Evolutionary conservation across 1,140 invertebrate genomes (phyloP), one percentile per base, ranked within the genome.

Genomic region (Habropoda laboriosa): DNA sequence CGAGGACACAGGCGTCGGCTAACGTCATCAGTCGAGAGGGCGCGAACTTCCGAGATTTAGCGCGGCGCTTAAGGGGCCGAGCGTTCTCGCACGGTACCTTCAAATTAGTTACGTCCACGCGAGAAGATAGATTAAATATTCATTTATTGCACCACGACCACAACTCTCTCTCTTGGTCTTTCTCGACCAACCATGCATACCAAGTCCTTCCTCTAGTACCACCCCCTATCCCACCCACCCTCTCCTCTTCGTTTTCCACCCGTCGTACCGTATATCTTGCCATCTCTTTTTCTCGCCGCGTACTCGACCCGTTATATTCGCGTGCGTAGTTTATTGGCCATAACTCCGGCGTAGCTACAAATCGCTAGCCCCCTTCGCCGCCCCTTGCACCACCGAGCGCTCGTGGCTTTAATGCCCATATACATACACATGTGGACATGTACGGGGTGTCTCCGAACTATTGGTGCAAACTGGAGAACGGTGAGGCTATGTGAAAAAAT

Each of bases 41-140:
- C 42, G 79, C 66, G 38, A 76, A 71, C 47, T 80, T 71, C 40
- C 64, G 58, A 76, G 83, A 85, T 85, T 85, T 85, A 85, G 55
- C 61, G 18, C 53, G 67, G 21, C 61, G 45, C 42, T 86, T 79
- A 75, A 77, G 83, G 47, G 68, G 51, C 53, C 58, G 71, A 57
- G 42, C 78, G 68, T 35, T 61, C 40, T 51, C 64, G 45, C 78
- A 82, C 83, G 83, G 86, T 86, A 86, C 87, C 83, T 86, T 63
- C 79, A 86, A 91, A 92, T 92, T 92, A 90, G 88, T 87, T 88
- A 88, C 85, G 89, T 87, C 88, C 90, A 89, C 90, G 89, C 88
- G 89, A 90, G 90, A 91, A 90, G 90, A 92, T 91, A 88, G 90
- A 92, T 92, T 91, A 92, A 92, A 92, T 91, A 92, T 92, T 91